These are phyloP conservation scores for Sialis fuliginosa DNA, from an alignment of 2,888 invertebrate genomes.

Conservation along the genomic window DNA sequence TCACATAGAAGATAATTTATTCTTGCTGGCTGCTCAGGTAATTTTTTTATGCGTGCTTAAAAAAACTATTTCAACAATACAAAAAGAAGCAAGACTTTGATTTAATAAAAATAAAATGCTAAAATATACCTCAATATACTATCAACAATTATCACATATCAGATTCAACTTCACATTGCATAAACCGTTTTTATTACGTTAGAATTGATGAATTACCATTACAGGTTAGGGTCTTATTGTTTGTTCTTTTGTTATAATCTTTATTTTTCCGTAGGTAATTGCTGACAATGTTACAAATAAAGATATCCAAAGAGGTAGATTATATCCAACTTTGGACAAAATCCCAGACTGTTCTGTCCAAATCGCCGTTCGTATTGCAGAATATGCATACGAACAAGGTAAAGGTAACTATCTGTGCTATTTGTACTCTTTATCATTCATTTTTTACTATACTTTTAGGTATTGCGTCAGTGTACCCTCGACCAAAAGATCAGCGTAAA, in stretches of 20 bases:
- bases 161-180: background rate
- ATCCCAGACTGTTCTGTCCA: conserved; percentile 78
- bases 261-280: conserved; percentile 38
- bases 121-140: too few species aligned
- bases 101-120: too few species aligned
- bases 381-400: conserved; percentile 82
- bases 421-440: background rate
- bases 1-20: conserved; percentile 85
- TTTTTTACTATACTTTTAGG: conserved; percentile 26
- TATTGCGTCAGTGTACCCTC: conserved; percentile 71
- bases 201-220: background rate
- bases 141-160: too few species aligned
- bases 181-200: background rate
- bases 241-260: too few species aligned
- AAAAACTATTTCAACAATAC: too few species aligned
- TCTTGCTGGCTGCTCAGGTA: conserved; percentile 86
- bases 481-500: conserved; percentile 55
- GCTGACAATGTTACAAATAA: conserved; percentile 69
- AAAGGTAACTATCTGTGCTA: conserved; percentile 12
- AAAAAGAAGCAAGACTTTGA: too few species aligned
- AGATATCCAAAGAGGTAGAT: conserved; percentile 68
- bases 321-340: conserved; percentile 77
- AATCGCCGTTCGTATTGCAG: conserved; percentile 65
- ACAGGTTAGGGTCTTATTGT: too few species aligned
- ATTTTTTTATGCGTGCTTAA: background rate